phyloP scores from a whole-genome alignment of 2,113 vertebrate species.

The Anthoscopus minutus region DNA sequence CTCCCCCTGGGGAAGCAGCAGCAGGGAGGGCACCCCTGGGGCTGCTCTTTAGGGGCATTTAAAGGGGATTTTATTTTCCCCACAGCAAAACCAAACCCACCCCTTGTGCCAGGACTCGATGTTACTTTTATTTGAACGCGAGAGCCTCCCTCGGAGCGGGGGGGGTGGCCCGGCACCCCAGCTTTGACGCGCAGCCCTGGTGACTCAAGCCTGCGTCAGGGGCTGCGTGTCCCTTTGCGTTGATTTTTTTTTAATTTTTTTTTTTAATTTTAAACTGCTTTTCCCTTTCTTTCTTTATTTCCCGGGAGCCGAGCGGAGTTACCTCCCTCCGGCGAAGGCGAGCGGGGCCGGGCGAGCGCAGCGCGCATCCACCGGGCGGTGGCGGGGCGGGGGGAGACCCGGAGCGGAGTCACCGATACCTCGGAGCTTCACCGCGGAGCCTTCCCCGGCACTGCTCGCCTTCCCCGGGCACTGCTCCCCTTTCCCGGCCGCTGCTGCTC shows the following conservation, averaged over 20 bases:
- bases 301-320: neutral
- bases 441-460: neutral
- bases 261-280: neutral
- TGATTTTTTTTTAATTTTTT: neutral
- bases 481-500: neutral
- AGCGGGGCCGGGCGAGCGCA: neutral
- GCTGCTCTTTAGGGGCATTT: accelerated
- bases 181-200: constrained; percentile 60
- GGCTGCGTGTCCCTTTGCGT: neutral
- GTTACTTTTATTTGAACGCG: neutral
- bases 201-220: constrained; percentile 78
- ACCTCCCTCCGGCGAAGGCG: neutral
- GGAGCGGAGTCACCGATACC: neutral
- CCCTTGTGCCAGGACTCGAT: neutral
- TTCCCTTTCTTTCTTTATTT: neutral
- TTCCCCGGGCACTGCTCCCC: neutral
- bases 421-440: neutral
- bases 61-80: neutral
- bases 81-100: neutral
- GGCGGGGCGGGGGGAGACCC: neutral
- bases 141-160: neutral
- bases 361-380: neutral
- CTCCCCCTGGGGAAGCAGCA: neutral
- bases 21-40: neutral
- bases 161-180: neutral